Base-by-base conservation (phyloP, 2,113 vertebrate genomes). In the Halcyon senegalensis region DNA sequence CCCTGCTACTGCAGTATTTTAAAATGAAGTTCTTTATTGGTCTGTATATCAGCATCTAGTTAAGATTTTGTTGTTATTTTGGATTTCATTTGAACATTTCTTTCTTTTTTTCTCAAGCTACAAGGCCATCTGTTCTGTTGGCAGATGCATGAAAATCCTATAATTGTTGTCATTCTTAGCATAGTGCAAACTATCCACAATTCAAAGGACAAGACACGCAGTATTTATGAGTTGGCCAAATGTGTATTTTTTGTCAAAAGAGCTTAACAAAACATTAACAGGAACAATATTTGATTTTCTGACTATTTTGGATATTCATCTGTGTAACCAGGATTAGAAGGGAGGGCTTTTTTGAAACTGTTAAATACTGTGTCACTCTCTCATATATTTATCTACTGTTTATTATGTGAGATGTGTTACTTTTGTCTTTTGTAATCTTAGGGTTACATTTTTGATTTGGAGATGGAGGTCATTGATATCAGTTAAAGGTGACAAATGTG, bases 111-210 rank as follows among this genome's bases (percentile, higher is more conserved):
- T 90, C 75, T 69, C 72, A 83, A 95, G 93, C 90, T 94, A 96
- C 56, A 95, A 96, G 76, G 50, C 97, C 98, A 98, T 98, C 97
- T 98, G 98, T 94, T 98, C 96, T 80, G 67, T 97, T 98, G 97
- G 97, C 98, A 98, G 96, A 98, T 81, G 90, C n/a, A 75, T 84
- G 87, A 86, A 88, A 91, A 89, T 97, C 95, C 93, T 96, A n/a
- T 97, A 97, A 98, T 96, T 98, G 97, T 97, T 98, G 96, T 97
- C 96, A 97, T 98, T 98, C 98, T 97, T 90, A 97, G 90, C 94
- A 97, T 84, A 97, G 94, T 94, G 90, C 93, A 97, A 98, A 94
- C 46, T 93, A 81, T 79, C 64, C 96, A 96, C 94, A 96, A 97
- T 97, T 94, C 85, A 90, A 95, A 96, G 86, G 92, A 98, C 30